Evolutionary conservation across 2,797 vertebrate genomes (phyloP).

Genomic region (Rhadinocentrus ornatus): DNA sequence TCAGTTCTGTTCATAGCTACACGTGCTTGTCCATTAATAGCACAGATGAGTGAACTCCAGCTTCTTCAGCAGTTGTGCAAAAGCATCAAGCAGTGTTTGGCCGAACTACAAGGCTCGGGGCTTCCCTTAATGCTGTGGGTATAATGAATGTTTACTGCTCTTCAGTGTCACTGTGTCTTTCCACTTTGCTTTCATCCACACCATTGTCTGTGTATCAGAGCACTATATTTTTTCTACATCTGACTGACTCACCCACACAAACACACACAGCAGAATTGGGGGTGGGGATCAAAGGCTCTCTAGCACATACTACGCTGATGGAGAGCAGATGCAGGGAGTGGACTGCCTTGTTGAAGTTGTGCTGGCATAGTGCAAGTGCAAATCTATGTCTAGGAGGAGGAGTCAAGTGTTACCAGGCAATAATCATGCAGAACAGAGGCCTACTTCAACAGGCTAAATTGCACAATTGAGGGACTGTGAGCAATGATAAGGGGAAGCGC

Average conservation of each 20-base stretch:
- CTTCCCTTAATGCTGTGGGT: constrained; percentile 50
- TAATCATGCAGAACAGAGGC: constrained; percentile 51
- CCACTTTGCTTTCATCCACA: constrained; percentile 66
- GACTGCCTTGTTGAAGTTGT: constrained; percentile 72
- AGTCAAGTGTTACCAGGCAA: constrained; percentile 70
- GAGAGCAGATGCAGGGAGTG: constrained; percentile 85
- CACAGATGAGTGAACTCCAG: constrained; percentile 47
- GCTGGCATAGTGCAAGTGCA: constrained; percentile 63
- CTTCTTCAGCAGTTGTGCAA: constrained; percentile 55
- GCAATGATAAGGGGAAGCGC: constrained; percentile 54
- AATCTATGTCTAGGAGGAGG: constrained; percentile 74
- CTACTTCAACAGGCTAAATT: constrained; percentile 45
- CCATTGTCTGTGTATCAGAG: constrained; percentile 74
- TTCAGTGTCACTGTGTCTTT: constrained; percentile 70
- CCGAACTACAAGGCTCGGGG: constrained; percentile 52
- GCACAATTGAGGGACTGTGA: constrained; percentile 53
- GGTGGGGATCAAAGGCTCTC: constrained; percentile 79
- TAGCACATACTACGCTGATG: constrained; percentile 84
- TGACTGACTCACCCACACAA: constrained; percentile 58
- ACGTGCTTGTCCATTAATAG: constrained; percentile 62
- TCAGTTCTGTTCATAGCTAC: constrained; percentile 44
- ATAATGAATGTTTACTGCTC: constrained; percentile 78
- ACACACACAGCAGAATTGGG: constrained; percentile 48
- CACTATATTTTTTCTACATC: constrained; percentile 62
- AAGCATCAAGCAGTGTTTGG: constrained; percentile 49